Percentiles rank a stretch among this genome's conserved stretches.
Evolutionary conservation across 2,797 vertebrate species (phyloP).

Genomic region (Zonotrichia albicollis): DNA sequence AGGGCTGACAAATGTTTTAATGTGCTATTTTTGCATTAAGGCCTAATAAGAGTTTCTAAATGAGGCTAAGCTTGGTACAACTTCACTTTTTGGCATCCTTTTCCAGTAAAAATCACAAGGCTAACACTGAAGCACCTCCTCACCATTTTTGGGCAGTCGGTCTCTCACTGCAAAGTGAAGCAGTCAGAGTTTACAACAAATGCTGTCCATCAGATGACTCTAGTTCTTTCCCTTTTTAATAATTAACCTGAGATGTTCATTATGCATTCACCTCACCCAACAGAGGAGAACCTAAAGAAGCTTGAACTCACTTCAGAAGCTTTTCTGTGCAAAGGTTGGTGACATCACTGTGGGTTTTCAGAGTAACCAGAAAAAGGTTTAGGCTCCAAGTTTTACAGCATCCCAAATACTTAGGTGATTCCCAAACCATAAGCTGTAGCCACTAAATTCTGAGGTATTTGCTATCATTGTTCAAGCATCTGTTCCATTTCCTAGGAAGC

Average conservation of each 20-base stretch:
- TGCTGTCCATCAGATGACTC: not conserved
- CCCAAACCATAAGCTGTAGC: not conserved
- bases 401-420: not conserved
- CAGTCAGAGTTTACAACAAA: not conserved
- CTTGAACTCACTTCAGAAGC: not conserved
- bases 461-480: not conserved
- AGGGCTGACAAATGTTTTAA: not conserved
- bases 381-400: not conserved
- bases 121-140: not conserved
- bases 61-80: not conserved
- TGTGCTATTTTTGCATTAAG: accelerated
- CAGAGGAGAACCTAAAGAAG: not conserved
- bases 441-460: not conserved
- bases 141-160: not conserved
- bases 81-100: not conserved
- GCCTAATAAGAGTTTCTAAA: not conserved
- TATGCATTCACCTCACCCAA: not conserved
- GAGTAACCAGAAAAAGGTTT: not conserved
- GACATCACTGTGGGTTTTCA: not conserved
- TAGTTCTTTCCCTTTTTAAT: not conserved
- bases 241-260: not conserved
- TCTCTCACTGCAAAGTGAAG: not conserved
- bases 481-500: not conserved
- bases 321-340: not conserved
- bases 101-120: accelerated